phyloP scores from a whole-genome alignment of 2,888 invertebrate species.

The Camptogramma bilineatum region DNA sequence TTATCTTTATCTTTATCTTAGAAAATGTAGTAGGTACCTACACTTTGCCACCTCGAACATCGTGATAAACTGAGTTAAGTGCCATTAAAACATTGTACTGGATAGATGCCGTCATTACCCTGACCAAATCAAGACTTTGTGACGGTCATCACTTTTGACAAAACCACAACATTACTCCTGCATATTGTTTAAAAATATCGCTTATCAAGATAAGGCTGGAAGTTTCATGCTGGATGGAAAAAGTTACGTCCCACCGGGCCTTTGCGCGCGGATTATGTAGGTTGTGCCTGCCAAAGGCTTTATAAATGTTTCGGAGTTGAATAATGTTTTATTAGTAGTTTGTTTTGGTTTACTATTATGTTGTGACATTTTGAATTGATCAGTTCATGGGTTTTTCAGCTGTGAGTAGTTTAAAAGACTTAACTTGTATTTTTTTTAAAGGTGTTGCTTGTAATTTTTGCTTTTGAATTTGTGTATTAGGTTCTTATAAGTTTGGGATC shows the following conservation, averaged over 20 bases:
- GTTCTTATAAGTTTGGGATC: too few relatives aligned
- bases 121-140: neutral
- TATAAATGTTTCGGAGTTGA: constrained; percentile 18
- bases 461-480: too few relatives aligned
- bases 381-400: too few relatives aligned
- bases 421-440: too few relatives aligned
- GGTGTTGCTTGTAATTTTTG: too few relatives aligned
- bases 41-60: too few relatives aligned
- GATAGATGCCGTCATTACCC: too few relatives aligned
- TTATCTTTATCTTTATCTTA: too few relatives aligned
- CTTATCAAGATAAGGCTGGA: constrained; percentile 62
- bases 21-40: too few relatives aligned
- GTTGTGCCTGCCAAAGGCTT: constrained; percentile 12
- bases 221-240: constrained; percentile 52
- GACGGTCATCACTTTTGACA: neutral
- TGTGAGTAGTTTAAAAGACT: too few relatives aligned
- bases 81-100: too few relatives aligned
- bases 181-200: constrained; percentile 75
- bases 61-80: too few relatives aligned
- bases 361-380: neutral
- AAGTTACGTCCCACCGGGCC: constrained; percentile 54
- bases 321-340: constrained; percentile 14
- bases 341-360: constrained; percentile 1
- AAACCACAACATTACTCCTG: constrained; percentile 45
- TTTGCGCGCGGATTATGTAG: constrained; percentile 4